phyloP scores from a whole-genome alignment of 1,140 invertebrate species.

The Lasioglossum baleicum region DNA sequence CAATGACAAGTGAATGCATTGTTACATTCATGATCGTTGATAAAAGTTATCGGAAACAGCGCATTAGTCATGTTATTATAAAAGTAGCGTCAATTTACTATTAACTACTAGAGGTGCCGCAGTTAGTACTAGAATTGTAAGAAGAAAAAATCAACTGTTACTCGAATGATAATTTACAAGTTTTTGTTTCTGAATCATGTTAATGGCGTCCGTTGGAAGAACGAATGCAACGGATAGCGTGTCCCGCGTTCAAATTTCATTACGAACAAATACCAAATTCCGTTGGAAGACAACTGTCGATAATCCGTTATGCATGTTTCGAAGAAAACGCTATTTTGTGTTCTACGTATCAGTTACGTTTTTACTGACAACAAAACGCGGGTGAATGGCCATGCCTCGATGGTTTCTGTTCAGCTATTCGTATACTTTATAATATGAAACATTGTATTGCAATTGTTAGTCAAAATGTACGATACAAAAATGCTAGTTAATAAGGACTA shows the following conservation, averaged over 20 bases:
- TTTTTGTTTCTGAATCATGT: conserved; percentile 27
- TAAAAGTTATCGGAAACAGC: conserved; percentile 27
- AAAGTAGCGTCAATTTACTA: conserved; percentile 59
- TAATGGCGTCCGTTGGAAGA: conserved; percentile 1
- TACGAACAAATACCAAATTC: not conserved
- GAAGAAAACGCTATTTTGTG: not conserved
- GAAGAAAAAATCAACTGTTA: conserved; percentile 54
- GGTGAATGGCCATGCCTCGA: conserved; percentile 8
- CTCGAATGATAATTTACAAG: conserved; percentile 52
- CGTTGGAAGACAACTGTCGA: not conserved
- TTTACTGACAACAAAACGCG: conserved; percentile 35
- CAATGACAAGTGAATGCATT: conserved; percentile 48
- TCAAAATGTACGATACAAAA: conserved; percentile 73
- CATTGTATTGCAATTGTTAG: conserved; percentile 74
- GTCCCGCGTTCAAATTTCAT: conserved; percentile 4
- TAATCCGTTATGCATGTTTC: conserved; percentile 6
- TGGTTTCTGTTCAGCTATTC: conserved; percentile 33
- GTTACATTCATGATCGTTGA: conserved; percentile 48
- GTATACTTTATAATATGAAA: conserved; percentile 43
- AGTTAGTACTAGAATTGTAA: conserved; percentile 57
- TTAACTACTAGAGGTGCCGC: conserved; percentile 53
- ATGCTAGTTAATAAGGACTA: conserved; percentile 70
- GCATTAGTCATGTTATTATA: conserved; percentile 54
- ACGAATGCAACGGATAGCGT: not conserved
- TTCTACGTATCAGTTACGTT: conserved; percentile 22